Percentiles rank a stretch among this genome's conserved stretches.
Conservation (phyloP, 2,797 vertebrate genomes). For the Enteromius paludinosus region DNA sequence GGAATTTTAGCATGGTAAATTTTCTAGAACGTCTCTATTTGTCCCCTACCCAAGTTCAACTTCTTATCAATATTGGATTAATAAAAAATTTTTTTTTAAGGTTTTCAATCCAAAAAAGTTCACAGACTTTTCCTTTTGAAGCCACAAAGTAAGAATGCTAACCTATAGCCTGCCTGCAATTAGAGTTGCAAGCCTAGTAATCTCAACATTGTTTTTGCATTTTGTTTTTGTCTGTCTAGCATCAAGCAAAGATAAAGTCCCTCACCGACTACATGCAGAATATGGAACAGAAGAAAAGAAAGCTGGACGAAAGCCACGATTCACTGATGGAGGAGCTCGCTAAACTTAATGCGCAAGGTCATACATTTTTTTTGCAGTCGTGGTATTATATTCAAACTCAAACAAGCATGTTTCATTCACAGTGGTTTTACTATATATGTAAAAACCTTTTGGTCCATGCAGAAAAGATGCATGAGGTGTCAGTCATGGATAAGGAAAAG, state of each 20-base stretch:
- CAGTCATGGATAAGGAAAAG: conserved; percentile 94
- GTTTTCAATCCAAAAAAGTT: not conserved
- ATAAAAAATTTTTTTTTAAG: not conserved
- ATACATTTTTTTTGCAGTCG: not conserved
- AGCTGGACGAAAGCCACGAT: conserved; percentile 92
- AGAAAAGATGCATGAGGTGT: conserved; percentile 92
- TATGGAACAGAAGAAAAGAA: conserved; percentile 90
- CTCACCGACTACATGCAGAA: conserved; percentile 91
- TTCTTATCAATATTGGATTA: not conserved
- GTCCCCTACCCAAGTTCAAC: not conserved
- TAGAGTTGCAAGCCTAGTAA: not conserved
- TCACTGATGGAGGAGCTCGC: conserved; percentile 90
- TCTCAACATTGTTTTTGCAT: not conserved
- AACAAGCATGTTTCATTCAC: not conserved
- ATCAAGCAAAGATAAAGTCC: conserved; percentile 89
- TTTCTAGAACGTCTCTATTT: not conserved
- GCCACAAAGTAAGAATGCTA: not conserved
- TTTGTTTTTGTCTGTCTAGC: conserved; percentile 62
- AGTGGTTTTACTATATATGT: not conserved
- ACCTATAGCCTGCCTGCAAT: not conserved
- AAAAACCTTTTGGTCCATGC: conserved; percentile 37
- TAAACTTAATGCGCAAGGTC: conserved; percentile 88
- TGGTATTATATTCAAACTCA: not conserved
- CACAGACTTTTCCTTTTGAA: not conserved
- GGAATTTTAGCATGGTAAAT: not conserved